A percentile compares a stretch with the other conserved stretches of the same genome.
These are phyloP conservation scores for Champsocephalus gunnari DNA, from an alignment of 2,797 vertebrate genomes.

Conservation along the genomic window DNA sequence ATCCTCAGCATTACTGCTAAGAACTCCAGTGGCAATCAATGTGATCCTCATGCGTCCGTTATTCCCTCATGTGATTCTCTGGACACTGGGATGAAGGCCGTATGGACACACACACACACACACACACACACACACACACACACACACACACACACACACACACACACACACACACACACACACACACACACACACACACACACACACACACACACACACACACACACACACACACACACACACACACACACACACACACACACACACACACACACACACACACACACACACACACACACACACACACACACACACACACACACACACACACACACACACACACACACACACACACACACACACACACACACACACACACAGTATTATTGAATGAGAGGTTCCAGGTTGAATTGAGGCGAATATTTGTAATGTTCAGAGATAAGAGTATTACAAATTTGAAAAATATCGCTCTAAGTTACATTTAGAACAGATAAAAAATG, in stretches of 20 bases:
- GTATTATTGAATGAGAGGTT: too few species aligned
- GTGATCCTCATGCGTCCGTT: conserved; percentile 65
- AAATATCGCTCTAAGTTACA: too few species aligned
- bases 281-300: conserved; percentile 29
- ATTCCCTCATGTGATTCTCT: conserved; percentile 60
- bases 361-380: conserved; percentile 27
- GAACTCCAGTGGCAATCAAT: conserved; percentile 65
- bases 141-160: conserved; percentile 1
- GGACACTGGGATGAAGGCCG: conserved; percentile 42
- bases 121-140: conserved; percentile 29
- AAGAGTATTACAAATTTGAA: too few species aligned
- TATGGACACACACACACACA: conserved; percentile 16
- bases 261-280: conserved; percentile 29
- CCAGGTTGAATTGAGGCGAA: too few species aligned
- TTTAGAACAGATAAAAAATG: too few species aligned
- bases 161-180: conserved; percentile 35
- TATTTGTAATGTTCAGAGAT: too few species aligned
- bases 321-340: conserved; percentile 29
- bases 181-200: background rate
- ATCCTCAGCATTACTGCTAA: conserved; percentile 67
- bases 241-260: conserved; percentile 29
- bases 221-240: conserved; percentile 29
- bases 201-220: conserved; percentile 31
- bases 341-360: too few species aligned
- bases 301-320: conserved; percentile 29